phyloP scores from a whole-genome alignment of 2,888 invertebrate genomes.

The Melieria crassipennis region DNA sequence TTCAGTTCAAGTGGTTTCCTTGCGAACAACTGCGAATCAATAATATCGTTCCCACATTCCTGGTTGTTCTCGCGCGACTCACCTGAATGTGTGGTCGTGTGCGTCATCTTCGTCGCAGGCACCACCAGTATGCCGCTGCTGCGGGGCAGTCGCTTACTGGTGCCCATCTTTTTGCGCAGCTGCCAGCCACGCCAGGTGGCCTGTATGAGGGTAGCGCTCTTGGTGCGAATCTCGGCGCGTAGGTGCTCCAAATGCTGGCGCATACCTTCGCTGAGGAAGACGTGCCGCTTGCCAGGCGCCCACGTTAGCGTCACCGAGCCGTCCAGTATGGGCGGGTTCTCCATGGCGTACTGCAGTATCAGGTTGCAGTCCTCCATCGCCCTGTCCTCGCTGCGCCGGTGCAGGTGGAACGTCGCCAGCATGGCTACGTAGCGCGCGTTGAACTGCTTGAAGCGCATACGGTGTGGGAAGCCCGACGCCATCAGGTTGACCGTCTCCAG shows the following conservation, averaged over 20 bases:
- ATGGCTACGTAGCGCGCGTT: constrained; percentile 85
- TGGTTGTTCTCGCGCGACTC: too few species aligned
- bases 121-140: constrained; percentile 40
- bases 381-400: constrained; percentile 75
- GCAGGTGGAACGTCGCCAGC: constrained; percentile 80
- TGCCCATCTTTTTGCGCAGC: constrained; percentile 74
- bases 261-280: constrained; percentile 93
- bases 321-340: constrained; percentile 69
- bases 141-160: constrained; percentile 55
- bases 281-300: constrained; percentile 92
- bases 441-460: constrained; percentile 94
- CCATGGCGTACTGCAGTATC: constrained; percentile 78
- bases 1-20: too few species aligned
- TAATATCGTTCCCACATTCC: too few species aligned
- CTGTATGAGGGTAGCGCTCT: constrained; percentile 86
- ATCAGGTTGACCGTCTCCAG: constrained; percentile 94
- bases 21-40: too few species aligned
- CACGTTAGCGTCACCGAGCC: constrained; percentile 80
- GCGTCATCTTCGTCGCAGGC: constrained; percentile 44
- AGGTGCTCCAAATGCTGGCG: constrained; percentile 88
- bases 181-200: constrained; percentile 86
- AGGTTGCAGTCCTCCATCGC: constrained; percentile 80
- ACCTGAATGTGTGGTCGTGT: too few species aligned
- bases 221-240: constrained; percentile 78
- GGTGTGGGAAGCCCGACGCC: constrained; percentile 94